A percentile compares a stretch with the other conserved stretches of the same genome.
These are phyloP conservation scores for Rhynchophorus ferrugineus DNA, from an alignment of 1,140 invertebrate genomes.

Conservation along the genomic window DNA sequence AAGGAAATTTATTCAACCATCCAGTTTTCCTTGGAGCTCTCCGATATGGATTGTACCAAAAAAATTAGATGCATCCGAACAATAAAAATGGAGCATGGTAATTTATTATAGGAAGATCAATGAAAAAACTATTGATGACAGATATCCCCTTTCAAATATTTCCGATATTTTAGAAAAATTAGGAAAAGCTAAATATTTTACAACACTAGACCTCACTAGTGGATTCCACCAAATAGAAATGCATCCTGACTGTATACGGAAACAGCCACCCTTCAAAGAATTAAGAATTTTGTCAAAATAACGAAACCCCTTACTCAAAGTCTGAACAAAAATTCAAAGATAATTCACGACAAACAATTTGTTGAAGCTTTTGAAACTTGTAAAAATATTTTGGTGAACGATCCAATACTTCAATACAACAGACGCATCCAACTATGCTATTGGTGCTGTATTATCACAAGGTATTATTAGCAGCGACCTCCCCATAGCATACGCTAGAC, in stretches of 20 bases:
- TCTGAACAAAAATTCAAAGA: conserved; percentile 11
- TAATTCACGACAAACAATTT: conserved; percentile 19
- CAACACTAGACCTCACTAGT: conserved; percentile 39
- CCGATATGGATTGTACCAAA: conserved; percentile 33
- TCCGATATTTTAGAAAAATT: conserved; percentile 40
- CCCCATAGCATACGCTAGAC: conserved; percentile 29
- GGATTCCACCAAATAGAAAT: conserved; percentile 45
- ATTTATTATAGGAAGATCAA: conserved; percentile 40
- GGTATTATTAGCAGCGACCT: conserved; percentile 8
- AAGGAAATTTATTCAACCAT: conserved; percentile 33
- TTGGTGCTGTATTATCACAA: conserved; percentile 14
- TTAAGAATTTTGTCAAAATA: conserved; percentile 25
- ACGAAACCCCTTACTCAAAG: conserved; percentile 25
- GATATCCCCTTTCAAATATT: conserved; percentile 46
- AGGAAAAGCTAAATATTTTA: conserved; percentile 36
- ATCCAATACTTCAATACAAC: conserved; percentile 36
- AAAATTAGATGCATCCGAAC: conserved; percentile 21
- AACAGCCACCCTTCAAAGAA: conserved; percentile 33
- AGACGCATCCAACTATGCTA: conserved; percentile 32
- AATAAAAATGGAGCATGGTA: conserved; percentile 37
- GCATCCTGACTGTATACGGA: not conserved
- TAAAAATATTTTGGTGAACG: conserved; percentile 22
- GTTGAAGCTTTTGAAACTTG: conserved; percentile 24
- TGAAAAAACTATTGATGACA: conserved; percentile 32
- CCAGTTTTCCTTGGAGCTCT: conserved; percentile 37